phyloP scores from a whole-genome alignment of 2,113 vertebrate species.

The Diadophis punctatus region DNA sequence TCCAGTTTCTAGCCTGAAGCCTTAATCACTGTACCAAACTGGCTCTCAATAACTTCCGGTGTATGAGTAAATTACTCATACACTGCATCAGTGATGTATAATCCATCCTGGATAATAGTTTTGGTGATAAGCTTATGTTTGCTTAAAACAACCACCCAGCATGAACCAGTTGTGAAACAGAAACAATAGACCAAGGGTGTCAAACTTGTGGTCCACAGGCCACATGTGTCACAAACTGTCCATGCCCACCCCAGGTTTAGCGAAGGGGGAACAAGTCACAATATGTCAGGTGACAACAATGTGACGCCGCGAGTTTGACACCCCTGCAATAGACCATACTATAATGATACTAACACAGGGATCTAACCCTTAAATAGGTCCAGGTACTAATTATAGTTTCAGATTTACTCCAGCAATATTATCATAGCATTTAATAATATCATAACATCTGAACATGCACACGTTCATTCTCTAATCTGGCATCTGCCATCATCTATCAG shows the following conservation, averaged over 20 bases:
- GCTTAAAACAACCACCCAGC: neutral
- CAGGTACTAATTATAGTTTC: neutral
- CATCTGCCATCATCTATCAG: neutral
- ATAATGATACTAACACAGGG: neutral
- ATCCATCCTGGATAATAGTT: neutral
- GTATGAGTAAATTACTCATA: neutral
- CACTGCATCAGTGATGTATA: neutral
- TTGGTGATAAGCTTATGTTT: neutral
- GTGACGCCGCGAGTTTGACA: too few species aligned
- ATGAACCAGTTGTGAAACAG: neutral
- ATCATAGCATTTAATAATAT: neutral
- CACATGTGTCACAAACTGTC: too few species aligned
- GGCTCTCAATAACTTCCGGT: neutral
- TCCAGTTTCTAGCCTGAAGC: neutral
- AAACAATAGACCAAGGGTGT: neutral
- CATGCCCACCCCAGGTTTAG: too few species aligned
- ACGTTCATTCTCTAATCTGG: neutral
- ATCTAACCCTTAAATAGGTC: neutral
- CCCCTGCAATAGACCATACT: neutral
- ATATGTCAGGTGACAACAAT: too few species aligned
- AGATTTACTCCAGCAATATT: neutral
- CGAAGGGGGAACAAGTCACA: too few species aligned
- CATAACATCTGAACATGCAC: neutral
- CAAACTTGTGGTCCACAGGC: too few species aligned
- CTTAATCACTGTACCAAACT: neutral